These are phyloP conservation scores for Limnephilus marmoratus DNA, from an alignment of 2,888 invertebrate species.

Conservation along the genomic window DNA sequence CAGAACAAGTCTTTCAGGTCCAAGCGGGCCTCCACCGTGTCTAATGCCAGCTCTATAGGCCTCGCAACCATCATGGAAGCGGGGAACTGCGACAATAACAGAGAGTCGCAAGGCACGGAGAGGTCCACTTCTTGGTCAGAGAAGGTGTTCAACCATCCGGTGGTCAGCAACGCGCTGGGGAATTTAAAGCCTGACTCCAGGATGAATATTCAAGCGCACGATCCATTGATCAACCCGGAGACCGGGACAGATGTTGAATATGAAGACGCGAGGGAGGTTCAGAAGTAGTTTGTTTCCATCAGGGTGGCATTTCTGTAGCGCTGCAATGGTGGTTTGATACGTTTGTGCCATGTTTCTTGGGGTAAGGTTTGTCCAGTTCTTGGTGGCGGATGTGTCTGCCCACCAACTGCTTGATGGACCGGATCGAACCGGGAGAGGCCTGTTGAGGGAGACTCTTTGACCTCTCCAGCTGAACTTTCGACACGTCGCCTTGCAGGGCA, in stretches of 20 bases:
- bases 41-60: constrained; percentile 67
- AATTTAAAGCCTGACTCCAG: neutral
- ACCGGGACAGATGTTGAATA: constrained; percentile 5
- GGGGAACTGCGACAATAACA: constrained; percentile 58
- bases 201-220: constrained; percentile 42
- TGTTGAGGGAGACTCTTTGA: no score
- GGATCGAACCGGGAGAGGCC: no score
- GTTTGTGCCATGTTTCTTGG: no score
- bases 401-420: no score
- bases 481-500: no score
- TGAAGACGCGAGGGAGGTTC: constrained; percentile 28
- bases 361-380: no score
- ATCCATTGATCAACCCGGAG: constrained; percentile 51
- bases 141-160: constrained; percentile 73
- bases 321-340: no score
- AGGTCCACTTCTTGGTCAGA: constrained; percentile 74
- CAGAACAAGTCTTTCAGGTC: constrained; percentile 64
- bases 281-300: neutral
- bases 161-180: constrained; percentile 68
- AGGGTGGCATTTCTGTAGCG: no score
- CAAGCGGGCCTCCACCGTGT: constrained; percentile 60
- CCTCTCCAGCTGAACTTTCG: no score
- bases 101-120: constrained; percentile 54
- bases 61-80: constrained; percentile 73
- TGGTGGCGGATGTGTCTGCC: no score